Evolutionary conservation across 1,140 invertebrate genomes (phyloP).

Genomic region (Bombus sibiricus): DNA sequence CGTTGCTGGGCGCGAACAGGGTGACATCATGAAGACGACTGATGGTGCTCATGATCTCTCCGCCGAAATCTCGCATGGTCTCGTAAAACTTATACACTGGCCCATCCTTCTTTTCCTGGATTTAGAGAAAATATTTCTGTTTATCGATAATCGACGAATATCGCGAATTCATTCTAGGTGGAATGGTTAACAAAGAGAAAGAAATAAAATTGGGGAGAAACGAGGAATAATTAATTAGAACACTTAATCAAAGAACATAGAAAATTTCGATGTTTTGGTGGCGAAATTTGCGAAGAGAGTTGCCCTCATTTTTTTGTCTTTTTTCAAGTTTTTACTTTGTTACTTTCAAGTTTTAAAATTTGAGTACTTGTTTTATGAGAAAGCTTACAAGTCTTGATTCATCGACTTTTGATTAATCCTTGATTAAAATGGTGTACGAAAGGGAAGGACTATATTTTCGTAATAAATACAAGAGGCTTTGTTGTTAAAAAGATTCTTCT

Average conservation of each 20-base stretch:
- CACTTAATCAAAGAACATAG: background rate
- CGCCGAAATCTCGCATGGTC: constrained; percentile 88
- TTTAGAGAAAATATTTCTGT: constrained; percentile 63
- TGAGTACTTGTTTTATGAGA: background rate
- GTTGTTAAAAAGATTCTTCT: background rate
- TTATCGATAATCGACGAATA: constrained; percentile 35
- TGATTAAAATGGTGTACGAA: background rate
- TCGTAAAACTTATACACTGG: constrained; percentile 92
- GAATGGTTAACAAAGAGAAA: constrained; percentile 29
- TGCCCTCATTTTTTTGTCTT: background rate
- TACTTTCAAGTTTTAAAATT: background rate
- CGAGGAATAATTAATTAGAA: background rate
- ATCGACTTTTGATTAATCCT: background rate
- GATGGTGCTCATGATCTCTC: constrained; percentile 89
- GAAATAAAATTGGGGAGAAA: constrained; percentile 20
- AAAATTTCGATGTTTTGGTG: background rate
- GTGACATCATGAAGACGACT: constrained; percentile 89
- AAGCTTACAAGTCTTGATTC: background rate
- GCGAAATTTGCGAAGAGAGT: constrained; percentile 32
- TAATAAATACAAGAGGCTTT: background rate
- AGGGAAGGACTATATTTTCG: too few species aligned
- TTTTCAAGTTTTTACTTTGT: background rate
- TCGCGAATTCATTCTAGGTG: constrained; percentile 17
- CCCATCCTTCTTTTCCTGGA: constrained; percentile 90
- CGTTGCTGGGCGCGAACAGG: constrained; percentile 94